Base-by-base conservation (phyloP, 92 coral and sea anemone species). In the Palythoa heliodiscus region DNA sequence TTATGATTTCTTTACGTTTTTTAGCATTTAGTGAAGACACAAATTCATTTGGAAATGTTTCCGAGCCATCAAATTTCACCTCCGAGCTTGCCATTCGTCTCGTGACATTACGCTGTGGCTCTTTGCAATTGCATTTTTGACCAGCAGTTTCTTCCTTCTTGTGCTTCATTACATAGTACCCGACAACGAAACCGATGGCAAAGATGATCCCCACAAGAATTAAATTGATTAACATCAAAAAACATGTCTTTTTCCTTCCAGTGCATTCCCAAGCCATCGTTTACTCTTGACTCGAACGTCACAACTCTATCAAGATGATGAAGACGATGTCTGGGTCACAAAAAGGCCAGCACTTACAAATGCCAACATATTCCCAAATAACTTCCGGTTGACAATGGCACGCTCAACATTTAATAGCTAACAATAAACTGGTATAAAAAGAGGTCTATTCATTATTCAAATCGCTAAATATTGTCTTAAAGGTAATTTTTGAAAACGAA, bases 231-330 rank as follows among this genome's bases (percentile, higher is more conserved):
- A 80, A 43, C 43, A 80, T 19, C 84, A 80, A 20, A 68, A 80
- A 80, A 13, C 74, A 80, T 5, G 84, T 66, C 40, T 24, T 80
- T 69, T 48, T 80, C 67, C 23, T 76, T 17, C 81, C 81, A 15
- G 81, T 76, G 16, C 84, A 80, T 23, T 80, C 84, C 84, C 84
- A 80, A 80, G 84, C 75, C 84, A 80, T 80, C 1, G 23, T 43
- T 22, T 11, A 16, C 58, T 22, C 64, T 52, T 48, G 43, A 15
- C 7, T 53, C 2, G 39, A 75, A 11, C 1, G 38, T 24, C 43
- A 52, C 35, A 12, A 54, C 47, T 2, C 11, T 2, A 25, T 2
- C 14, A 29, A 69, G 0, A 2, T 25, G 1, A 25, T 35, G 20
- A 63, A 55, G 61, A 64, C 11, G 14, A 69, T 69, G 73, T 14